Conservation (phyloP, 2,888 invertebrate species). For the Troilus luridus region DNA sequence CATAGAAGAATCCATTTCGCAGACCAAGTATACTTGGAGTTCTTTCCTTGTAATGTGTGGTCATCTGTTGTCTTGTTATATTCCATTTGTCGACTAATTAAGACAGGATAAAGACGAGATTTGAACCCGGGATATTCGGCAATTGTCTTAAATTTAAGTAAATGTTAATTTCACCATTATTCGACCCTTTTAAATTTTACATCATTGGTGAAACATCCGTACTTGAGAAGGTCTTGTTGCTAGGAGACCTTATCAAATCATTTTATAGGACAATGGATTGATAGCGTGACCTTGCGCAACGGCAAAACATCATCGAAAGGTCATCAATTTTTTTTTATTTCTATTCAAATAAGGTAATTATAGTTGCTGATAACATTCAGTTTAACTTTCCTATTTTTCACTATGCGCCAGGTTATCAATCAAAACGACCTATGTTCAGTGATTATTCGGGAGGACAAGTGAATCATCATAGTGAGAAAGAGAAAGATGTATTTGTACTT, state of each 20-base stretch:
- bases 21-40: not conserved
- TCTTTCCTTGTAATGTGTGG: not conserved
- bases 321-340: not conserved
- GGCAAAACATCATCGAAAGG: not conserved
- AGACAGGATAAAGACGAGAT: too few relatives aligned
- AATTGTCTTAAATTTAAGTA: too few relatives aligned
- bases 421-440: too few relatives aligned
- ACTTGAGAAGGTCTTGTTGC: not conserved
- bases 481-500: too few relatives aligned
- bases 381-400: too few relatives aligned
- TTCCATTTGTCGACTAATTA: too few relatives aligned
- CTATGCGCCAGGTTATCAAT: too few relatives aligned
- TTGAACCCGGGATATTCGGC: too few relatives aligned
- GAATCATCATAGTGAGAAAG: too few relatives aligned
- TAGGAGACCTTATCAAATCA: not conserved
- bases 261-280: conserved; percentile 1
- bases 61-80: not conserved
- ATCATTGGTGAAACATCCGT: not conserved
- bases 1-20: not conserved
- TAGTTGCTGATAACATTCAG: not conserved
- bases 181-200: too few relatives aligned
- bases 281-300: not conserved
- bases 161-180: not conserved
- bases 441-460: too few relatives aligned
- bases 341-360: not conserved